Conservation (phyloP, 1,140 invertebrate species). For the Aphaenogaster ashmeadi region DNA sequence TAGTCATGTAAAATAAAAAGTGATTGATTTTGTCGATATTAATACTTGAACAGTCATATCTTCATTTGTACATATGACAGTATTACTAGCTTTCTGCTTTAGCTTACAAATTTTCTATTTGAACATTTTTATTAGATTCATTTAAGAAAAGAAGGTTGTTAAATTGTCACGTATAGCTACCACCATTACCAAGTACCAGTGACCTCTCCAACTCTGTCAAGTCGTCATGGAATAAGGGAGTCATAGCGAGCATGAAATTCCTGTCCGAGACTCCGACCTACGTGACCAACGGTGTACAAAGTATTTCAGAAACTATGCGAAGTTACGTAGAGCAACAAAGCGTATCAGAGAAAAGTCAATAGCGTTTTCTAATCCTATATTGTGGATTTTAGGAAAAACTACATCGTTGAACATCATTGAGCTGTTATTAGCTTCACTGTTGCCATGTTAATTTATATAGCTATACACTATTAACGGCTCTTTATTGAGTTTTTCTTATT, state of each 20-base stretch:
- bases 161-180: constrained; percentile 37
- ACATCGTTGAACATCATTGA: constrained; percentile 17
- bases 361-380: constrained; percentile 41
- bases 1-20: neutral
- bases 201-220: constrained; percentile 67
- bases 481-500: constrained; percentile 14
- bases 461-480: constrained; percentile 10
- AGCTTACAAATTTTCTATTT: neutral
- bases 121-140: neutral
- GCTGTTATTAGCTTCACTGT: neutral
- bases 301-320: neutral
- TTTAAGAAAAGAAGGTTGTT: neutral
- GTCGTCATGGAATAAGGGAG: constrained; percentile 78
- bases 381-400: constrained; percentile 44
- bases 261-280: constrained; percentile 73
- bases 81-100: constrained; percentile 5
- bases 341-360: constrained; percentile 45
- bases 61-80: neutral
- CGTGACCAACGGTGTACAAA: constrained; percentile 64
- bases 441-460: constrained; percentile 7
- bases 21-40: neutral
- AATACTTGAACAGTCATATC: neutral
- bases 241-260: constrained; percentile 75
- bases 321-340: constrained; percentile 35
- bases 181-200: constrained; percentile 63